Evolutionary conservation across 2,113 vertebrate species (phyloP), one percentile per base, ranked within the genome.

Genomic region (Danionella cerebrum): DNA sequence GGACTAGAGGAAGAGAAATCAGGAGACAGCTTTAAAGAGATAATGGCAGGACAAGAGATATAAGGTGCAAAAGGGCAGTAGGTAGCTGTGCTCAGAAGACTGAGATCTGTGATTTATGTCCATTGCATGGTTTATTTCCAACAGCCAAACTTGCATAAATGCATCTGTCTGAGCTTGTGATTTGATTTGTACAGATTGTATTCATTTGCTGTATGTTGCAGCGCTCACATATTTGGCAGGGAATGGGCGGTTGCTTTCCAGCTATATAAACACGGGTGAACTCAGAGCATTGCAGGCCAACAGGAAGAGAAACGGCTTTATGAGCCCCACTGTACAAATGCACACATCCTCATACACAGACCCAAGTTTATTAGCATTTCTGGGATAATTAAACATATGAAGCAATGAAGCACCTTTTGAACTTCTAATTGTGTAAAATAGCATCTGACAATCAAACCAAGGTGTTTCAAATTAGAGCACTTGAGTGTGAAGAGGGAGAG

Each of bases 221-320:
- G 21, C 74, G 16, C 47, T 11, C 6, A 16, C 70, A 73, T 78
- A 73, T 29, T 36, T 76, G 75, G 70, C 63, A 78, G 60, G 60
- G 22, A 58, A 53, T 53, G 31, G 2, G 4, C 16, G 41, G 54
- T 69, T 74, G 75, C 25, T 65, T 70, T 29, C 38, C 5, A 19
- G 59, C 80, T 74, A 64, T 66, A 68, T 71, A 67, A 82, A 77
- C 72, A 75, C 80, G 83, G 24, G 66, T 76, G 78, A 79, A 74
- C 71, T 73, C 64, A 74, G 21, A 24, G 14, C 16, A 16, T 25
- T 38, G 66, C 29, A 31, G 48, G 31, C 14, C 6, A 16, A 72
- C 65, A 29, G 24, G 19, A 27, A 57, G 13, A 50, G 62, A 67
- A 63, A 45, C 50, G 50, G 50, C 48, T 75, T 75, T 47, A 75